Base-by-base conservation (phyloP, 2,113 vertebrate species). In the Dipodomys ordii region DNA sequence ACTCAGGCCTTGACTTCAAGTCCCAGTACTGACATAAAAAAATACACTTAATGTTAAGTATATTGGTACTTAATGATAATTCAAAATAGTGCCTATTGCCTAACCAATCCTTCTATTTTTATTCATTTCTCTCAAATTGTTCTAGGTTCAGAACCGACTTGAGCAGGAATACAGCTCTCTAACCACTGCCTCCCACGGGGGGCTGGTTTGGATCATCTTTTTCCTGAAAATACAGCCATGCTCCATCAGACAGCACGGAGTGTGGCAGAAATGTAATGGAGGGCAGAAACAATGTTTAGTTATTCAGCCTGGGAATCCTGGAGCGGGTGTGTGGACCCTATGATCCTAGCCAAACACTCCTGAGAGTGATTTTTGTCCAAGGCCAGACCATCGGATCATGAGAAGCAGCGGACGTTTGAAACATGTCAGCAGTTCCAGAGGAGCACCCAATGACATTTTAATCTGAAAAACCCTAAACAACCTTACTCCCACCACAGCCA, bases 381-480 rank as follows among this genome's bases (percentile, higher is more conserved):
- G 65, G 89, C 28, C 81, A 89, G 83, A 49, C 35, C 82, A 79
- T 88, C 76, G 88, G 92, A 90, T 16, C 53, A 57, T 57, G 53
- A 57, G 53, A 57, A 57, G 53, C 53, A 93, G 78, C 1, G 72
- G 82, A 94, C 72, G 53, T 88, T 88, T 46, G 76, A 95, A 91
- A 84, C 92, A 92, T 13, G 93, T 97, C 96, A 97, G 95, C 96
- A 96, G 93, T 95, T 96, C 91, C 78, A 79, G 93, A 83, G 87
- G 62, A 62, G 82, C 67, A 88, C 94, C 94, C 95, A 93, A 65
- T 96, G 97, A 96, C 96, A 97, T 97, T 97, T 97, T 92, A 95
- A 94, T 96, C 95, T 96, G 96, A 96, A 96, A 95, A 93, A 96
- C 91, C 91, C 96, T 84, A 95, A 96, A 97, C 96, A 96, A 67